phyloP scores from a whole-genome alignment of 1,140 invertebrate species.

The Aphelenchoides fujianensis region DNA sequence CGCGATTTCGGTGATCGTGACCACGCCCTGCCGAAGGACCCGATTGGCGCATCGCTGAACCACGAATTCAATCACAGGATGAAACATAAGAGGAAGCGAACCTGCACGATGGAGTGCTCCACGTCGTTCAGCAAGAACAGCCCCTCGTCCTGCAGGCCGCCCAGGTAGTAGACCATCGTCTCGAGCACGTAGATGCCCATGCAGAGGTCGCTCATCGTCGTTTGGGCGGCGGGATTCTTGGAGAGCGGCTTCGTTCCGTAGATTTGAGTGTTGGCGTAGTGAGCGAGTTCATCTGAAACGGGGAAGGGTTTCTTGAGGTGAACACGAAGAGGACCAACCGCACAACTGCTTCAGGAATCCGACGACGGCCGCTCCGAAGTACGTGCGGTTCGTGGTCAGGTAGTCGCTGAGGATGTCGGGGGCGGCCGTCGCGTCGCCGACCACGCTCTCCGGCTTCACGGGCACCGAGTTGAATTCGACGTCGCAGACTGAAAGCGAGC shows the following conservation, averaged over 20 bases:
- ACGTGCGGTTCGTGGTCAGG: constrained; percentile 20
- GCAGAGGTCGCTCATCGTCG: constrained; percentile 43
- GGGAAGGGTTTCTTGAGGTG: too few species aligned
- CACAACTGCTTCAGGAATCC: constrained; percentile 50
- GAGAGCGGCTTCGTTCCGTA: constrained; percentile 37
- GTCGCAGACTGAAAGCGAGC: constrained; percentile 39
- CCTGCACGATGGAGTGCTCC: constrained; percentile 56
- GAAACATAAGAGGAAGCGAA: constrained; percentile 29
- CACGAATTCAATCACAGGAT: not conserved
- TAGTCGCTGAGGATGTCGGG: constrained; percentile 26
- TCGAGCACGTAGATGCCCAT: constrained; percentile 53
- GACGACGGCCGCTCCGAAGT: constrained; percentile 46
- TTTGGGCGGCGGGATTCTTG: constrained; percentile 47
- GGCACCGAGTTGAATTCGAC: constrained; percentile 45
- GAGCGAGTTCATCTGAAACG: constrained; percentile 29
- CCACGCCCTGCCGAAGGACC: constrained; percentile 44
- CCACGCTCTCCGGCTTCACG: constrained; percentile 21
- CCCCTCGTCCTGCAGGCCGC: constrained; percentile 51
- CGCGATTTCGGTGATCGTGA: constrained; percentile 45
- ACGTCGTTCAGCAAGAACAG: constrained; percentile 52
- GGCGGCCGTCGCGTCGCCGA: constrained; percentile 30
- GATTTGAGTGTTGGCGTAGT: constrained; percentile 28
- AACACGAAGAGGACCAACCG: constrained; percentile 24
- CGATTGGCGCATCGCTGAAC: constrained; percentile 48
- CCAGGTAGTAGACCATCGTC: constrained; percentile 53